These are phyloP conservation scores for Anastatus disparis DNA, from an alignment of 1,140 invertebrate species.

Conservation along the genomic window DNA sequence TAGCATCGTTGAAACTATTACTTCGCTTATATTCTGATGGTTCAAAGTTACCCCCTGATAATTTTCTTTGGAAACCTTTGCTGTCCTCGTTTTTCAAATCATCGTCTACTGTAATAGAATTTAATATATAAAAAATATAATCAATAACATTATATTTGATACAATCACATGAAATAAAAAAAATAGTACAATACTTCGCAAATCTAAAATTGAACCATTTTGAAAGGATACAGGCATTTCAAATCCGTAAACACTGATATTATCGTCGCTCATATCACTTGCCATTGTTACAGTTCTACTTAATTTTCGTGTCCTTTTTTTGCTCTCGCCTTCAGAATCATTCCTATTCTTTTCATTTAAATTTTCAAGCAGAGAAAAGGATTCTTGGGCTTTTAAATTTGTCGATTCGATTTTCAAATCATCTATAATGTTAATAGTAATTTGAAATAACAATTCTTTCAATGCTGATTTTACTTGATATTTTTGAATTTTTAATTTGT, in stretches of 20 bases:
- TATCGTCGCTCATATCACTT: background rate
- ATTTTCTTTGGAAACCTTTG: background rate
- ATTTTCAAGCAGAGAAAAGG: background rate
- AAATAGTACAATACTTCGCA: slow-evolving; percentile 2
- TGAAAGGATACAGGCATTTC: background rate
- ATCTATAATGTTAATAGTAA: too few relatives aligned
- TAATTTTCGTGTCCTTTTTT: background rate
- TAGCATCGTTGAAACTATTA: background rate
- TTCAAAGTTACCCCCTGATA: background rate
- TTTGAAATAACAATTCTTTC: too few relatives aligned
- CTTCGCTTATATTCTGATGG: background rate
- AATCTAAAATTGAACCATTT: background rate
- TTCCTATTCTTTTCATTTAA: background rate
- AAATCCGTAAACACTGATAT: slow-evolving; percentile 37
- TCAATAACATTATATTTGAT: background rate
- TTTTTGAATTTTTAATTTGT: too few relatives aligned
- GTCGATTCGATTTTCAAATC: too few relatives aligned
- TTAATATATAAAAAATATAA: background rate
- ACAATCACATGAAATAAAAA: background rate
- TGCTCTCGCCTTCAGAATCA: background rate
- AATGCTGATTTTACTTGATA: too few relatives aligned
- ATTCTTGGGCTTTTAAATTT: too few relatives aligned
- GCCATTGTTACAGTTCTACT: background rate
- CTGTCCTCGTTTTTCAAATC: background rate
- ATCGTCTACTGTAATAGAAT: background rate